Percentiles rank a stretch among this genome's conserved stretches.
Conservation (phyloP, 2,797 vertebrate species). For the Tamandua tetradactyla region DNA sequence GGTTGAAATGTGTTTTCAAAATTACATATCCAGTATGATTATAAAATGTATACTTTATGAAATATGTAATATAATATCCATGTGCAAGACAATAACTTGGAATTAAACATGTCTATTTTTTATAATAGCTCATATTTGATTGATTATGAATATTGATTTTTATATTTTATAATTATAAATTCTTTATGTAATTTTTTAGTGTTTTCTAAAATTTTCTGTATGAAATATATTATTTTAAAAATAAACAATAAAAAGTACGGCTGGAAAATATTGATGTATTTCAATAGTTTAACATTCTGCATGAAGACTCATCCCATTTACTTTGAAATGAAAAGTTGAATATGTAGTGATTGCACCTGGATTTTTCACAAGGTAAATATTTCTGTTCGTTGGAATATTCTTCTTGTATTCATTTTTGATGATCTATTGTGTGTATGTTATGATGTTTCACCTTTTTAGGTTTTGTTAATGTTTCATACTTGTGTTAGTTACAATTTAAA, state of each 20-base stretch:
- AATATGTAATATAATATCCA: not conserved
- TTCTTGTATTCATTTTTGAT: not conserved
- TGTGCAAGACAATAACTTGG: not conserved
- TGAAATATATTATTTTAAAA: not conserved
- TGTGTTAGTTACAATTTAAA: not conserved
- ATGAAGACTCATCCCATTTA: not conserved
- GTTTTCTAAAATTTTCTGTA: constrained; percentile 2
- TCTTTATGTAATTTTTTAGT: not conserved
- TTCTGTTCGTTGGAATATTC: not conserved
- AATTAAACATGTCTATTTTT: not conserved
- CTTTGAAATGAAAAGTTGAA: constrained; percentile 4
- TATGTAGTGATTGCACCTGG: not conserved
- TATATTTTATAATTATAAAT: not conserved
- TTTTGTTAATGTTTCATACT: not conserved
- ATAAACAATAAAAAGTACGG: not conserved
- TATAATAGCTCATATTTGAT: not conserved
- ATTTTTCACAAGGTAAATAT: not conserved
- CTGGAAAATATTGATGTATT: not conserved
- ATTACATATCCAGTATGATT: not conserved
- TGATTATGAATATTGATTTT: not conserved
- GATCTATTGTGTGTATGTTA: not conserved
- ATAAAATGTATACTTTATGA: not conserved
- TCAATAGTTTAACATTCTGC: not conserved
- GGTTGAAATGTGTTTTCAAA: not conserved
- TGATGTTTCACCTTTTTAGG: not conserved